Percentiles rank a stretch among this genome's conserved stretches.
phyloP scores from a whole-genome alignment of 2,113 vertebrate species.

The Anoura caudifer region DNA sequence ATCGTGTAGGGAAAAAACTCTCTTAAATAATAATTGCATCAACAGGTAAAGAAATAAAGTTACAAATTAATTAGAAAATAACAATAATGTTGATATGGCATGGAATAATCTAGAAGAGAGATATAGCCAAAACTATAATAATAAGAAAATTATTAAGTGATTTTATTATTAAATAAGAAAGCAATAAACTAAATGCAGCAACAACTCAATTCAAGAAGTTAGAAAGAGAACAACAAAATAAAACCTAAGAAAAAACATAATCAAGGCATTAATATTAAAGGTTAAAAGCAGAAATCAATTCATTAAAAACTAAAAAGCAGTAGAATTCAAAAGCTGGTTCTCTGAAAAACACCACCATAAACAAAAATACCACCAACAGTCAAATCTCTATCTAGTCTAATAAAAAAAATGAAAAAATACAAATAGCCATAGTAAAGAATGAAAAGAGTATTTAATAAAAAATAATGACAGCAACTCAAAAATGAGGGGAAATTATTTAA shows the following conservation, averaged over 20 bases:
- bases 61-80: neutral
- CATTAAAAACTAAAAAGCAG: neutral
- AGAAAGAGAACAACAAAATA: neutral
- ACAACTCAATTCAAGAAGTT: neutral
- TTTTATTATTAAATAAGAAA: neutral
- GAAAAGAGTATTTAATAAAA: neutral
- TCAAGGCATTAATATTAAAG: neutral
- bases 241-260: slow-evolving; percentile 8
- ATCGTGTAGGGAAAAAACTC: neutral
- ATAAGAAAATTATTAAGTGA: neutral
- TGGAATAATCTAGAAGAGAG: neutral
- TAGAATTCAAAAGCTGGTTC: neutral
- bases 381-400: neutral
- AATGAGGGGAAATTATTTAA: neutral
- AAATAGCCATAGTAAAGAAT: neutral
- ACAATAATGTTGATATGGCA: neutral
- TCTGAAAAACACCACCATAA: neutral
- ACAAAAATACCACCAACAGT: neutral
- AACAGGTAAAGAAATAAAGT: neutral
- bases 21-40: neutral
- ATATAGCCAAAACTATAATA: neutral
- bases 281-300: neutral
- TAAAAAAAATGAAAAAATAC: neutral
- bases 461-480: slow-evolving; percentile 2
- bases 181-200: neutral